Percentiles rank a stretch among this genome's conserved stretches.
Conservation (phyloP, 2,888 invertebrate genomes). For the Hypselothyrea guttata region DNA sequence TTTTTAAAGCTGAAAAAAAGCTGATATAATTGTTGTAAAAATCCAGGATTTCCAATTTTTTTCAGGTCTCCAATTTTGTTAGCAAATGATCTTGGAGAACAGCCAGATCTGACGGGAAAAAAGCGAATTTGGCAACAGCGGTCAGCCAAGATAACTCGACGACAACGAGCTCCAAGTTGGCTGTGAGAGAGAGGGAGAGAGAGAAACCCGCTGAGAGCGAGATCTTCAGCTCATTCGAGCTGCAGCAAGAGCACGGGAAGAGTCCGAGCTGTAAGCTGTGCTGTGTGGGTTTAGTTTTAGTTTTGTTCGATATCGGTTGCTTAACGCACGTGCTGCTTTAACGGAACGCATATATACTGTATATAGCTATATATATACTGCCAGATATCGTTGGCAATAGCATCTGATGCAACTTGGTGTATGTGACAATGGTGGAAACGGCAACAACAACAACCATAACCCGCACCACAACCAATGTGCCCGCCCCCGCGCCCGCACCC, state of each 20-base stretch:
- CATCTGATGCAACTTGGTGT: conserved; percentile 24
- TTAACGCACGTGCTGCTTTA: conserved; percentile 37
- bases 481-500: conserved; percentile 13
- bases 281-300: conserved; percentile 45
- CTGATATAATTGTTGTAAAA: too few relatives aligned
- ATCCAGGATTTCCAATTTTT: too few relatives aligned
- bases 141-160: conserved; percentile 47
- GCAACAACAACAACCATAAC: conserved; percentile 72
- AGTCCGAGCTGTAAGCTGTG: conserved; percentile 32
- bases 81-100: too few relatives aligned
- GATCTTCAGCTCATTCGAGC: conserved; percentile 52
- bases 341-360: conserved; percentile 1
- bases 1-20: too few relatives aligned
- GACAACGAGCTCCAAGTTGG: conserved; percentile 24
- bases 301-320: conserved; percentile 46
- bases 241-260: conserved; percentile 33
- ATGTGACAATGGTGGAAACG: conserved; percentile 73
- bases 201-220: conserved; percentile 24
- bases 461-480: conserved; percentile 56
- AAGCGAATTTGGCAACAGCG: too few relatives aligned
- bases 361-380: background rate
- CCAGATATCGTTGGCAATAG: too few relatives aligned
- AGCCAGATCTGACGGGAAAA: too few relatives aligned
- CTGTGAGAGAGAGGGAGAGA: conserved; percentile 26
- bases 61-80: too few relatives aligned